These are phyloP conservation scores for Agonum fuliginosum DNA, from an alignment of 2,888 invertebrate species.

Conservation along the genomic window DNA sequence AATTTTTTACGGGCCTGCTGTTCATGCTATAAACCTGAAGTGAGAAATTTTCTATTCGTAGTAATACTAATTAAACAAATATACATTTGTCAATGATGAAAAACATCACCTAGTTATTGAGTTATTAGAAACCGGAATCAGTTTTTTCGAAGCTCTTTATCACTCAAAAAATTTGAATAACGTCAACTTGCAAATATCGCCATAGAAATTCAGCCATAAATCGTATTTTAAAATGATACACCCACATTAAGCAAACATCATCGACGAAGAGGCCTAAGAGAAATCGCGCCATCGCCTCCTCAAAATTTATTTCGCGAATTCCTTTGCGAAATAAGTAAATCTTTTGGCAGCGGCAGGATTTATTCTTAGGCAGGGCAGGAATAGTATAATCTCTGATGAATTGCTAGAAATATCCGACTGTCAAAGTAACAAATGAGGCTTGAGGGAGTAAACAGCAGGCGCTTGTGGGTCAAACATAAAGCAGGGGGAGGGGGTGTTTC, in stretches of 20 bases:
- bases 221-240: constrained; percentile 28
- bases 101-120: too few species aligned
- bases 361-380: constrained; percentile 50
- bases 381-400: constrained; percentile 59
- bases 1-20: too few species aligned
- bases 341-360: constrained; percentile 52
- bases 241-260: constrained; percentile 22
- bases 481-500: background rate
- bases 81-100: too few species aligned
- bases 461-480: constrained; percentile 6
- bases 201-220: background rate
- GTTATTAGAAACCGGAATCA: too few species aligned
- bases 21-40: too few species aligned
- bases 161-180: too few species aligned
- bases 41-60: too few species aligned
- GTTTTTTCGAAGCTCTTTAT: too few species aligned
- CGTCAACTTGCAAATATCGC: background rate
- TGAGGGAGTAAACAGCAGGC: constrained; percentile 53
- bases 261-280: constrained; percentile 39
- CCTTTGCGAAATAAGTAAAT: constrained; percentile 57
- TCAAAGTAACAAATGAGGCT: constrained; percentile 58
- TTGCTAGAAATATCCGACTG: constrained; percentile 59
- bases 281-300: constrained; percentile 15
- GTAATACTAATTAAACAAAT: too few species aligned
- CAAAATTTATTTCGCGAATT: constrained; percentile 52